Conservation (phyloP, 2,797 vertebrate species). For the Zalophus californianus region DNA sequence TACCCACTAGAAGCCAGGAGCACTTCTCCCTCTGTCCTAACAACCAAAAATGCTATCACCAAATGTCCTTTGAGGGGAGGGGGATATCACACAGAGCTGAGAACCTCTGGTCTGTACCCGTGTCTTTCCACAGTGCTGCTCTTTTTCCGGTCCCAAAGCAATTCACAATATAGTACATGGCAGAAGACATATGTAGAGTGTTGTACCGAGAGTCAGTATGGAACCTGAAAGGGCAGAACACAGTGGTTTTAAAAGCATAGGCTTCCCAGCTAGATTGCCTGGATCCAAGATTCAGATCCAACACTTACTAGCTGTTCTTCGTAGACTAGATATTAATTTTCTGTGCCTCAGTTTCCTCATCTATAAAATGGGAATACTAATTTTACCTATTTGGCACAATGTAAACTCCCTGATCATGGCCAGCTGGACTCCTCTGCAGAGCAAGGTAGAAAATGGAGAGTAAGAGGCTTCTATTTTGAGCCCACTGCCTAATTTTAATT, state of each 20-base stretch:
- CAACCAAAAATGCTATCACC: not conserved
- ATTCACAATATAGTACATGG: not conserved
- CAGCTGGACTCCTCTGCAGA: not conserved
- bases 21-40: not conserved
- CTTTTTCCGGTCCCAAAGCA: not conserved
- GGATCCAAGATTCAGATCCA: not conserved
- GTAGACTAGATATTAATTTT: not conserved
- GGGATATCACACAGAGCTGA: not conserved
- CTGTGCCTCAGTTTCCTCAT: not conserved
- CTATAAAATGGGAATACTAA: not conserved
- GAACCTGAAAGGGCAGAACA: not conserved
- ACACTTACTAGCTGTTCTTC: not conserved
- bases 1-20: not conserved
- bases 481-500: not conserved
- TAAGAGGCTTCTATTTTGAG: conserved; percentile 37
- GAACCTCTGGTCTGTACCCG: not conserved
- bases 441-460: not conserved
- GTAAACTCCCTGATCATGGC: not conserved
- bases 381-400: not conserved
- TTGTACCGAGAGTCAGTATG: too few relatives aligned
- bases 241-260: not conserved
- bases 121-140: not conserved
- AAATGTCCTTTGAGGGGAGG: too few relatives aligned
- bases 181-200: not conserved
- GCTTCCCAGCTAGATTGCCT: not conserved